Percentiles rank a stretch among this genome's conserved stretches.
These are phyloP conservation scores for Enteromius viviparus DNA, from an alignment of 2,797 vertebrate species.

Conservation along the genomic window DNA sequence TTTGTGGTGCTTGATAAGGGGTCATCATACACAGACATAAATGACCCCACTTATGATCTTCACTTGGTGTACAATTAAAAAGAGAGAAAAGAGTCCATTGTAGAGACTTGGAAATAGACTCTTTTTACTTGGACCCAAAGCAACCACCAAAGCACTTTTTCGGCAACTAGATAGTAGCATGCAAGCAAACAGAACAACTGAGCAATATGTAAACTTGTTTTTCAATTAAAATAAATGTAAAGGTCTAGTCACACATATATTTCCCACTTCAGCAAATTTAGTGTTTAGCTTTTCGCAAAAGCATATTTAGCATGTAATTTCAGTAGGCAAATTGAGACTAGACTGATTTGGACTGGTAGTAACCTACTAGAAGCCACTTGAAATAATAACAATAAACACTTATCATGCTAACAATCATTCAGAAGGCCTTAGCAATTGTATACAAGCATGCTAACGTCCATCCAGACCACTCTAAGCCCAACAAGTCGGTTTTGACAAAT, in stretches of 20 bases:
- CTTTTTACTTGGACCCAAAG: background rate
- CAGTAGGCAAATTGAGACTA: background rate
- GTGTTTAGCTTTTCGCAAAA: background rate
- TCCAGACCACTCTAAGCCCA: background rate
- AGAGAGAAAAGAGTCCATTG: background rate
- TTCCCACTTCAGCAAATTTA: background rate
- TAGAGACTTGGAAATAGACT: background rate
- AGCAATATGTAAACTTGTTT: background rate
- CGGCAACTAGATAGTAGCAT: background rate
- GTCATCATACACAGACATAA: background rate
- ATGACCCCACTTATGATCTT: background rate
- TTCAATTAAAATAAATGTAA: background rate
- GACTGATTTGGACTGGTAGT: background rate
- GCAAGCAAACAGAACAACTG: background rate
- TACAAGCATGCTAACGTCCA: background rate
- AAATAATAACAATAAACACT: background rate
- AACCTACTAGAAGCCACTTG: background rate
- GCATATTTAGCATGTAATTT: background rate
- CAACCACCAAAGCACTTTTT: background rate
- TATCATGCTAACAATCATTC: background rate
- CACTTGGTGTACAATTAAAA: conserved; percentile 1
- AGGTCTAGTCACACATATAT: background rate
- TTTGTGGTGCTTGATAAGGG: background rate
- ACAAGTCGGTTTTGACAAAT: background rate
- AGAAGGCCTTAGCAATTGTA: background rate